Evolutionary conservation across 2,797 vertebrate genomes (phyloP).

Genomic region (Thamnophis elegans): DNA sequence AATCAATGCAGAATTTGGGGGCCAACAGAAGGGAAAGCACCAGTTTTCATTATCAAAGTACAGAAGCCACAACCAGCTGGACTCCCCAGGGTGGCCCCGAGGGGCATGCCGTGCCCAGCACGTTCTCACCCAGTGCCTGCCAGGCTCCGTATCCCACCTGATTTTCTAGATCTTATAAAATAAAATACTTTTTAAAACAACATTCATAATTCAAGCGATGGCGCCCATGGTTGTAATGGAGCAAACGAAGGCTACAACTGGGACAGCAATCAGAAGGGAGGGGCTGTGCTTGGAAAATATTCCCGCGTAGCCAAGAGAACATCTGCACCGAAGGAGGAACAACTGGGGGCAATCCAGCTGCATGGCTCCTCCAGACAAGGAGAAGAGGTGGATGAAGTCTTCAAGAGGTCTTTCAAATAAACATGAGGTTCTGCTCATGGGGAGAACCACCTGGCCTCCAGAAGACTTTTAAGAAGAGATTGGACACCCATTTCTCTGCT

Average conservation of each 20-base stretch:
- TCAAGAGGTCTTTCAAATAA: background rate
- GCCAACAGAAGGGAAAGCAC: background rate
- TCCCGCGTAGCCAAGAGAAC: background rate
- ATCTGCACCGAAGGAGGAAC: background rate
- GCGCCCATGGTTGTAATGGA: background rate
- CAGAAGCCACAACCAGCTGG: background rate
- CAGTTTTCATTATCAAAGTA: background rate
- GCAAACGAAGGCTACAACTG: background rate
- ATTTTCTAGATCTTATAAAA: too few relatives aligned
- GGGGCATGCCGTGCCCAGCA: background rate
- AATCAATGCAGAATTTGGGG: background rate
- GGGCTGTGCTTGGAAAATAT: background rate
- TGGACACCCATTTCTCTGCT: too few relatives aligned
- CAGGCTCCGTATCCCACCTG: too few relatives aligned
- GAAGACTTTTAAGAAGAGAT: too few relatives aligned
- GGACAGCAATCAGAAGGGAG: background rate
- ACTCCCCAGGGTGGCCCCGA: background rate
- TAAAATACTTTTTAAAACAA: too few relatives aligned
- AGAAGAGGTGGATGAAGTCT: background rate
- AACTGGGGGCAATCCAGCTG: background rate
- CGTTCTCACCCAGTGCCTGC: background rate
- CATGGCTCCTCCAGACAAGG: background rate
- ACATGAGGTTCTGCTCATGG: background rate
- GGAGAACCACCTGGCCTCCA: background rate
- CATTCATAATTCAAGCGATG: background rate